Conservation (phyloP, 1,140 invertebrate species). For the Littorina saxatilis region DNA sequence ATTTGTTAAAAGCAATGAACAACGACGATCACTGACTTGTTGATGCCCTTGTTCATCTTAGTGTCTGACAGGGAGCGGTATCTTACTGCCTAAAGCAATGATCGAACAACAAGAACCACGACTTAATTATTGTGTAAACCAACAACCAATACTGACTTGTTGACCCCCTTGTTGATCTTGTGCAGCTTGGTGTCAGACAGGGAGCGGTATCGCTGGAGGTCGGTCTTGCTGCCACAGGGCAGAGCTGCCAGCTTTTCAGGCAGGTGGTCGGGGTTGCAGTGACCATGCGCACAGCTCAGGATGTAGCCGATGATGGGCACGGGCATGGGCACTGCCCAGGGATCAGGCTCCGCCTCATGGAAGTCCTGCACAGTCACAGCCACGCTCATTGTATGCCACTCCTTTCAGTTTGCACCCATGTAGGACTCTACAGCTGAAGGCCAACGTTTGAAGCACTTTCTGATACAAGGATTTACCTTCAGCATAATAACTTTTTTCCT, state of each 20-base stretch:
- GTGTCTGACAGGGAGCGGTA: too few species aligned
- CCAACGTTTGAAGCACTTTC: too few species aligned
- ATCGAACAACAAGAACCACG: too few species aligned
- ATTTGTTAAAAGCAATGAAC: too few species aligned
- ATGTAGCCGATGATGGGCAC: constrained; percentile 65
- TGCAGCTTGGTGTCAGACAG: constrained; percentile 47
- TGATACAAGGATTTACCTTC: too few species aligned
- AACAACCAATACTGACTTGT: constrained; percentile 12
- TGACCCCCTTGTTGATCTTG: constrained; percentile 36
- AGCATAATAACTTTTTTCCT: too few species aligned
- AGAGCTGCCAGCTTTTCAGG: constrained; percentile 30
- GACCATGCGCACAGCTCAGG: constrained; percentile 56
- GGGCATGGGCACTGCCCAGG: constrained; percentile 58
- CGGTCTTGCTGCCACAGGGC: constrained; percentile 25
- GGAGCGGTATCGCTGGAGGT: constrained; percentile 42
- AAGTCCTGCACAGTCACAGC: constrained; percentile 61
- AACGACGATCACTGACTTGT: too few species aligned
- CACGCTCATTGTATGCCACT: neutral
- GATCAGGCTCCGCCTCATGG: constrained; percentile 58
- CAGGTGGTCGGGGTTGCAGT: constrained; percentile 35
- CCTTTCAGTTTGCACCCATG: too few species aligned
- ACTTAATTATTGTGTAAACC: too few species aligned
- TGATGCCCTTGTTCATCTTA: too few species aligned
- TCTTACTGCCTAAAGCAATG: too few species aligned
- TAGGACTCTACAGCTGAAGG: too few species aligned